Conservation (phyloP, 2,888 invertebrate species). For the Caenorhabditis panamensis region DNA sequence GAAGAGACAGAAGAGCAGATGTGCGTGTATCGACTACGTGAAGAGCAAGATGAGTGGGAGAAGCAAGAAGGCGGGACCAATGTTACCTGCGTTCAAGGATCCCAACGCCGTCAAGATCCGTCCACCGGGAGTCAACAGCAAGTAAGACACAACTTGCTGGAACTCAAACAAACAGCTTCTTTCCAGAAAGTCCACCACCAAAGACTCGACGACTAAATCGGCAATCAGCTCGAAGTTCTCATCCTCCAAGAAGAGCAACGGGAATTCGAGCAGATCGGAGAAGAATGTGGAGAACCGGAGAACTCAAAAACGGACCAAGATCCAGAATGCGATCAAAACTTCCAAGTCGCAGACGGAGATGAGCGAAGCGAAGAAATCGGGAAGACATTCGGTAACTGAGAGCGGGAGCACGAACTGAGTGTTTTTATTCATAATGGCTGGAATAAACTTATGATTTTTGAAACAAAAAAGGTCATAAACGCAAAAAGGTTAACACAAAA, state of each 20-base stretch:
- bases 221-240: slow-evolving; percentile 27
- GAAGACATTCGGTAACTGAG: no score
- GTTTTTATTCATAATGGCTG: no score
- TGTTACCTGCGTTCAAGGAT: slow-evolving; percentile 33
- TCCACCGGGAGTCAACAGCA: slow-evolving; percentile 40
- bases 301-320: slow-evolving; percentile 29
- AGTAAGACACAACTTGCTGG: slow-evolving; percentile 3
- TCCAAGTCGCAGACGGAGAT: slow-evolving; percentile 25
- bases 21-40: slow-evolving; percentile 52
- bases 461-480: neutral
- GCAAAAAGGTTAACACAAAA: no score
- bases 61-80: slow-evolving; percentile 1
- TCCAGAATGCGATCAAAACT: slow-evolving; percentile 42
- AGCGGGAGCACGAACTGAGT: no score
- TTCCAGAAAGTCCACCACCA: slow-evolving; percentile 26
- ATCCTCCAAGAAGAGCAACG: slow-evolving; percentile 14
- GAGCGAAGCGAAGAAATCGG: neutral
- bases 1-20: slow-evolving; percentile 21
- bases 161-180: neutral
- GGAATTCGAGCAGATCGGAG: slow-evolving; percentile 27
- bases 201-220: neutral
- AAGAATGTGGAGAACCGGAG: slow-evolving; percentile 31
- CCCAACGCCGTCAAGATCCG: slow-evolving; percentile 29
- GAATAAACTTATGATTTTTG: no score
- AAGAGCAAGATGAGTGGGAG: slow-evolving; percentile 41